Evolutionary conservation across 2,797 vertebrate species (phyloP), one percentile per base, ranked within the genome.

Genomic region (Gouania willdenowi): DNA sequence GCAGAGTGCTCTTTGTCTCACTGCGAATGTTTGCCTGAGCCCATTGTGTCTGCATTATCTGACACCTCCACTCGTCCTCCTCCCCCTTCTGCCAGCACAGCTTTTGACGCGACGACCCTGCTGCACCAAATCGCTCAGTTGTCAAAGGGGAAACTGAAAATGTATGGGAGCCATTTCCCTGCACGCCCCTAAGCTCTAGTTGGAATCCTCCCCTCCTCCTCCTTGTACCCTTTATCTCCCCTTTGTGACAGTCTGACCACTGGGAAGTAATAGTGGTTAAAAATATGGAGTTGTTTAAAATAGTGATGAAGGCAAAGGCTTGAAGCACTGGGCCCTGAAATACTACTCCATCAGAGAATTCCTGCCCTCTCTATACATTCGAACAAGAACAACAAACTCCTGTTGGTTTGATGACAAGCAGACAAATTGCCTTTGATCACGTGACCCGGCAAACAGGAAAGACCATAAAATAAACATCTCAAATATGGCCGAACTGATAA

Each of bases 21-120:
- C 77, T 79, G 82, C 90, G 89, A 92, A 92, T 90, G 92, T 92
- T 92, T 91, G 88, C 75, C 76, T 87, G 88, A 78, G 79, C 77
- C 78, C 87, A 90, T 90, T 89, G 88, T 83, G 86, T 81, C 83
- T 79, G 69, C 75, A 82, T 80, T 76, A 79, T 66, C 73, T 72
- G 60, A 64, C 49, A 33, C 48, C 58, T 48, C 47, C 48, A 46
- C 57, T 5, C 17, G 3, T 5, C 5, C 17, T 3, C 17, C 17
- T 5, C 17, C 17, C 5, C 17, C 17, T 64, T 64, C 49, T 49
- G 20, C 11, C 46, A 32, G 22, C 66, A 22, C 74, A 22, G 37
- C 42, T n/a, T 72, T 51, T 69, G 50, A 62, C 26, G 46, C 61
- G 66, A 84, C 81, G 64, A 21, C 49, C 44, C 26, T 40, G 13